These are phyloP conservation scores for Bufo bufo DNA, from an alignment of 2,113 vertebrate genomes.

Conservation along the genomic window DNA sequence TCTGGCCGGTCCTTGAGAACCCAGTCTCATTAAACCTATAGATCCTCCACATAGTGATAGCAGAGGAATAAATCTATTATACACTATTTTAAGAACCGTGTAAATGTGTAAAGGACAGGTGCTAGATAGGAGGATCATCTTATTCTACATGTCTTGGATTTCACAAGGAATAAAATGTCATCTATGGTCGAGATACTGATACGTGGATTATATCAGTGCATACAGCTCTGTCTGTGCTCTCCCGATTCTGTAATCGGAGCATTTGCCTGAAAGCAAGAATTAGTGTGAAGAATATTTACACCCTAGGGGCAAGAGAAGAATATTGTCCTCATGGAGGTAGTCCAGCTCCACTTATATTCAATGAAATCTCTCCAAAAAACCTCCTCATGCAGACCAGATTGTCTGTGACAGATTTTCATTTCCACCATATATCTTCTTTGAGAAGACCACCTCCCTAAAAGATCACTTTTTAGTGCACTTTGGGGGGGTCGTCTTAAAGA, in stretches of 20 bases:
- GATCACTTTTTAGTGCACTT: no score
- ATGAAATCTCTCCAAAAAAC: no score
- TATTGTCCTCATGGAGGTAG: background rate
- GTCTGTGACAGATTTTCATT: no score
- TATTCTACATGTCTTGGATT: background rate
- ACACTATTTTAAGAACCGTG: conserved; percentile 20
- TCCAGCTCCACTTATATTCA: no score
- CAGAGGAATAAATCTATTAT: background rate
- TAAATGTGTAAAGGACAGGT: conserved; percentile 50
- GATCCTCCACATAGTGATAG: background rate
- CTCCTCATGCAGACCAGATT: no score
- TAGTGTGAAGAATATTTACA: background rate
- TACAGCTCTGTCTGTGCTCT: background rate
- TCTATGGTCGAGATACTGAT: background rate
- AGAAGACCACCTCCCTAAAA: no score
- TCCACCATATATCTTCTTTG: no score
- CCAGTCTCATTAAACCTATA: no score
- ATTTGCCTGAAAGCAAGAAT: background rate
- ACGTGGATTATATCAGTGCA: background rate
- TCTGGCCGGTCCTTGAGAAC: no score
- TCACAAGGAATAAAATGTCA: conserved; percentile 28
- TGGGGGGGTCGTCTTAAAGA: no score
- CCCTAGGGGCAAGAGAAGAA: background rate
- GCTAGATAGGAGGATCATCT: conserved; percentile 11
- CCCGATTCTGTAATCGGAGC: background rate